Base-by-base conservation (phyloP, 30 jellyfish, hydroid and myxozoan species). In the Turritopsis dohrnii region DNA sequence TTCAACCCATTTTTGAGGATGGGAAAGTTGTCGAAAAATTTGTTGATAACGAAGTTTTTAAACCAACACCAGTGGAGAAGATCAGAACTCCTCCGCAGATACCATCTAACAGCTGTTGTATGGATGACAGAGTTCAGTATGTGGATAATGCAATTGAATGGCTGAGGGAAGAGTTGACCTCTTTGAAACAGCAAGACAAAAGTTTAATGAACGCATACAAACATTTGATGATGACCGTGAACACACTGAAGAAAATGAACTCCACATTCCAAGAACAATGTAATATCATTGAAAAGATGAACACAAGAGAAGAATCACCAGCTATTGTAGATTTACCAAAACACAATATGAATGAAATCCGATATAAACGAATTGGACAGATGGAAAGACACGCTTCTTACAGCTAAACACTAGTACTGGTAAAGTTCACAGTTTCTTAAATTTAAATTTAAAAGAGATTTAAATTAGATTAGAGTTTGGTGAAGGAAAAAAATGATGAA, bases 71-170 rank as follows among this genome's bases (percentile, higher is more conserved):
- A 41, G 60, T 41, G 60, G 30, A 27, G 9, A n/a, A n/a, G 17
- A 69, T 19, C 9, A 23, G 30, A n/a, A 27, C 16, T 7, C 77
- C 77, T 9, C 77, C 77, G 19, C 77, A 69, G 30, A 69, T 69
- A 69, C 77, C 77, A 69, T 8, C 28, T 7, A 69, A 69, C 17
- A 27, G 19, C 30, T 7, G 77, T 27, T 16, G 30, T 19, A 69
- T 69, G 77, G 77, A 69, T 27, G 77, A 69, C 28, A 16, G 77
- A 69, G 28, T 23, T 21, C 77, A 69, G 77, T 69, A 69, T 21
- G 30, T 69, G 30, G 30, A 69, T 27, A 27, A 69, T 27, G 77
- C 77, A n/a, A 69, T 69, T 27, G 30, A 0, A 8, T 69, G 77
- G 77, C 1, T 69, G 30, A 69, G 30, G 19, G 77, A 69, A 69